These are phyloP conservation scores for Cremastinae sp. DNA, from an alignment of 2,888 invertebrate species.

Conservation along the genomic window DNA sequence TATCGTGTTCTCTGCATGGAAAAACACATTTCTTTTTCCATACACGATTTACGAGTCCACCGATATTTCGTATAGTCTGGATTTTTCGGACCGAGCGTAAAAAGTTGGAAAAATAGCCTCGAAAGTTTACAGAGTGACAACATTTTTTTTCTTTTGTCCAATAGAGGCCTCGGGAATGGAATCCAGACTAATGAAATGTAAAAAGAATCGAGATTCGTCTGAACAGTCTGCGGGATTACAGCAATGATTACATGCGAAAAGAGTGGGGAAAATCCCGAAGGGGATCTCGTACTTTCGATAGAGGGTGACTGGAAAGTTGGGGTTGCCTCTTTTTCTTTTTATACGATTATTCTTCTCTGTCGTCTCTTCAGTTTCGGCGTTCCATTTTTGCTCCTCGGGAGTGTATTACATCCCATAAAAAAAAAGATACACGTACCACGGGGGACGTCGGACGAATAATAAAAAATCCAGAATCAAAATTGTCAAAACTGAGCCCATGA, in stretches of 20 bases:
- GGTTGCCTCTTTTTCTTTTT: neutral
- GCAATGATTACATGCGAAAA: conserved; percentile 63
- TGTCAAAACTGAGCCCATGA: conserved; percentile 22
- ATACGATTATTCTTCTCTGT: neutral
- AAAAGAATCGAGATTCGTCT: conserved; percentile 1
- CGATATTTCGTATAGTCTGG: conserved; percentile 15
- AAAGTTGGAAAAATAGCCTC: neutral
- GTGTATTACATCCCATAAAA: neutral
- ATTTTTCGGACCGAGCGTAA: conserved; percentile 10
- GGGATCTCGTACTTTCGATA: conserved; percentile 55
- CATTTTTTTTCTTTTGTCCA: neutral
- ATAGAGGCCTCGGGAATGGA: too few species aligned
- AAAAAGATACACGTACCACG: conserved; percentile 27
- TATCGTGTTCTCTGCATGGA: conserved; percentile 33
- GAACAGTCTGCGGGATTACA: conserved; percentile 58
- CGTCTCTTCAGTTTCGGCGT: conserved; percentile 8
- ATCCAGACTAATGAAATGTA: neutral
- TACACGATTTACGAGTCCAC: conserved; percentile 14
- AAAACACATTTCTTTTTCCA: conserved; percentile 17
- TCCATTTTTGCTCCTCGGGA: conserved; percentile 2
- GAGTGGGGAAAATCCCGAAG: conserved; percentile 62
- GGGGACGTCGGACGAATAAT: conserved; percentile 14
- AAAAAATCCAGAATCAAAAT: conserved; percentile 4
- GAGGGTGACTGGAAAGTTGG: conserved; percentile 1
- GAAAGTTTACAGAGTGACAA: neutral